Base-by-base conservation (phyloP, 2,888 invertebrate genomes). In the Chloromyia formosa region DNA sequence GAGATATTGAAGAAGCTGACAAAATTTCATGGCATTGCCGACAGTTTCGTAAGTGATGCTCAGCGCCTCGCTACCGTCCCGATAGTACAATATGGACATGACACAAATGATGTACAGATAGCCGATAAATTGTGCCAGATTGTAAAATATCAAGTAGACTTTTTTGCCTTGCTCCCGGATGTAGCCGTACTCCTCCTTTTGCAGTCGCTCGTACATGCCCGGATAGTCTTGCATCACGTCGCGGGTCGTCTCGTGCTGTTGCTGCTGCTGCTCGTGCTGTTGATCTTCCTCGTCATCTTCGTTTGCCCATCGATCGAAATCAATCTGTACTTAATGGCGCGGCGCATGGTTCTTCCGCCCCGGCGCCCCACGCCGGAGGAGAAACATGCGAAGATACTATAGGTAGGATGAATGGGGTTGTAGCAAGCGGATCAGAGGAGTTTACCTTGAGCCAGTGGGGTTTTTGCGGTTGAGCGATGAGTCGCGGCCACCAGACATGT, bases 251-350 rank as follows among this genome's bases (percentile, higher is more conserved):
- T 16, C 16, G 14, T 60, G 23, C 16, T 1, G 23, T 14, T 66
- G 45, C 1, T 61, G 1, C 1, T 61, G 20, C n/a, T 61, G 61
- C 4, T 61, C 61, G 14, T 60, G 23, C 16, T 1, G 23, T 14
- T 66, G 45, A 10, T 91, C 90, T 58, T 90, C 91, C 74, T 91
- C 90, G 75, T 89, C 88, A 54, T 90, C 91, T 78, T 94, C 94
- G 2, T 92, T 90, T 80, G 91, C 91, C 93, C 96, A 96, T 74
- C 93, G 89, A 84, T 97, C 96, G 86, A 96, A 96, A 86, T 97
- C 96, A 79, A 96, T 91, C 89, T 89, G 79, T 69, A n/a, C n/a
- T n/a, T n/a, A n/a, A n/a, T n/a, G n/a, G n/a, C n/a, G n/a, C n/a
- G n/a, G n/a, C n/a, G n/a, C n/a, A n/a, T n/a, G n/a, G n/a, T n/a